Evolutionary conservation across 1,140 invertebrate species (phyloP), one percentile per base, ranked within the genome.

Genomic region (Macrostomum lignano): DNA sequence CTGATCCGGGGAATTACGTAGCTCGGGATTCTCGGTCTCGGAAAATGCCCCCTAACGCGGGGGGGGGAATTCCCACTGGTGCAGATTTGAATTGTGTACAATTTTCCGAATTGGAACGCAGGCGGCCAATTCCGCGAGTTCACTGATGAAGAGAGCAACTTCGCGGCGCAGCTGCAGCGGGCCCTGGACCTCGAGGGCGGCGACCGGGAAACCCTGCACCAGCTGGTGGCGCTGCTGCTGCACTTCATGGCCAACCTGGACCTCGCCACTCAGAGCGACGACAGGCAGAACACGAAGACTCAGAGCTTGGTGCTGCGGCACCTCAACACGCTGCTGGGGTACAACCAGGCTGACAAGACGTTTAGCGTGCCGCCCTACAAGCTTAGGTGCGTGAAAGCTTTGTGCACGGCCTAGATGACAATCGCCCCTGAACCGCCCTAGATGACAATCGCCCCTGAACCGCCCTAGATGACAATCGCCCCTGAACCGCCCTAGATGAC

Each of bases 151-250:
- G 63, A 67, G 40, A 59, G 53, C 41, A 64, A 64, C 37, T 58
- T 66, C 44, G 50, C 62, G 19, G 49, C 61, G 21, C 42, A 65
- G 22, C 43, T 66, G 14, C 64, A 68, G 46, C 43, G 58, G 51
- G 72, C 82, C 3, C 71, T 88, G 32, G 84, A 94, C 45, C 59
- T 81, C 33, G 81, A 91, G 51, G 82, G 91, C 50, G 67, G 75
- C 13, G 86, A 96, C 49, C 69, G 74, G 46, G 81, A 93, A 59
- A 88, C 86, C 0, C 76, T 84, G 38, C 84, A 93, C 55, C 61
- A 91, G 13, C 58, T 93, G n/a, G 71, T 93, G 2, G 81, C 86
- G 47, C 65, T 96, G 5, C 65, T 96, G 2, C 86, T 94, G 72
- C 84, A 88, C 60, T 72, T 73, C 52, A 51, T 38, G 44, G 15